Conservation (phyloP, 64 coral and sea anemone genomes). For the Trachythela sp. region DNA sequence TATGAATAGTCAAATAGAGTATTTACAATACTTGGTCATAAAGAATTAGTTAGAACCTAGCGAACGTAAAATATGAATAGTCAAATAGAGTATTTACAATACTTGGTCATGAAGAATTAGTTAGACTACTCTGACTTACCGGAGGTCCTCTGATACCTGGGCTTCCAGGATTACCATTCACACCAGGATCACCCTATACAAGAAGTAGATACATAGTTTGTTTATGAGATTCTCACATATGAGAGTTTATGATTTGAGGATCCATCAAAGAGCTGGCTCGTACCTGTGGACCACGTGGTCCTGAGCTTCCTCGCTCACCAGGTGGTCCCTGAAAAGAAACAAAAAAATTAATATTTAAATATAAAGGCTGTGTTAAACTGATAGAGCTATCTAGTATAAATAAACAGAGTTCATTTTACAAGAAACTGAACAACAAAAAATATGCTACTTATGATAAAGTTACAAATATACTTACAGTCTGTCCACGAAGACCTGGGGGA, state of each 20-base stretch:
- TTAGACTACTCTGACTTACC: not conserved
- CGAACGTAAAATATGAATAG: not conserved
- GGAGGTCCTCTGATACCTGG: not conserved
- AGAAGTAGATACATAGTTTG: not conserved
- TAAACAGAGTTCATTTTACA: too few species aligned
- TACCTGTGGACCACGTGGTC: constrained; percentile 13
- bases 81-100: not conserved
- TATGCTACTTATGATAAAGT: not conserved
- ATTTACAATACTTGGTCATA: not conserved
- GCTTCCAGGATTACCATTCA: constrained; percentile 18
- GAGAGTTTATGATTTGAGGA: not conserved
- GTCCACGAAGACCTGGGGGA: not conserved
- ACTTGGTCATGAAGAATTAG: not conserved
- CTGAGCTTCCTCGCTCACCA: not conserved
- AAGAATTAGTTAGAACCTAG: not conserved
- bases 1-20: too few species aligned
- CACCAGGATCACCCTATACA: constrained; percentile 13
- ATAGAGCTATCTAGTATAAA: too few species aligned
- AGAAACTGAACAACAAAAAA: not conserved
- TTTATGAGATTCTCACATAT: too few species aligned
- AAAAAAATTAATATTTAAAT: too few species aligned
- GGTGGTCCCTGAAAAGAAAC: not conserved
- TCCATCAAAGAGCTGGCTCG: too few species aligned
- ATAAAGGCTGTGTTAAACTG: too few species aligned
- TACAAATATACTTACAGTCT: not conserved